phyloP scores from a whole-genome alignment of 2,797 vertebrate genomes.

The Pipistrellus pygmaeus region DNA sequence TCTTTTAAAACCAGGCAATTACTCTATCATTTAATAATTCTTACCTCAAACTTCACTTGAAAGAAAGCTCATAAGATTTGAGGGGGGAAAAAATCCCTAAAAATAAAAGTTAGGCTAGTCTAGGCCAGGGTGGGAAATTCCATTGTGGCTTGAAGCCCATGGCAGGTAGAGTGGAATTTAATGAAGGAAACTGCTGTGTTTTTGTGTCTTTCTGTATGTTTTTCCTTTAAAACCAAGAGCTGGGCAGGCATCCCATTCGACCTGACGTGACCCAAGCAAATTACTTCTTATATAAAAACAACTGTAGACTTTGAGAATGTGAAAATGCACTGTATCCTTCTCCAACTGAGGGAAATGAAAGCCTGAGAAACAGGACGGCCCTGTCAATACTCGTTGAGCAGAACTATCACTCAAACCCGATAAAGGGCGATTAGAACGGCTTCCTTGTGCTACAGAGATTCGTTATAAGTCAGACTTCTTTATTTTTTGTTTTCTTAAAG shows the following conservation, averaged over 20 bases:
- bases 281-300: constrained; percentile 94
- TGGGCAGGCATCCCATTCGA: constrained; percentile 92
- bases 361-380: constrained; percentile 87
- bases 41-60: constrained; percentile 87
- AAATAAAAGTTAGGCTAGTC: constrained; percentile 88
- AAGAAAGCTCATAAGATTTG: constrained; percentile 86
- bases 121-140: constrained; percentile 92
- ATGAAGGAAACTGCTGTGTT: constrained; percentile 93
- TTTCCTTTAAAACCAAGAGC: constrained; percentile 93
- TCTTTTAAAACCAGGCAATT: constrained; percentile 80
- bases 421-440: constrained; percentile 87
- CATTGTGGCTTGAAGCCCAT: constrained; percentile 92
- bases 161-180: constrained; percentile 93
- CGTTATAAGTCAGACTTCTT: constrained; percentile 85
- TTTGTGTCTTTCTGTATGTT: constrained; percentile 93
- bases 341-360: constrained; percentile 87
- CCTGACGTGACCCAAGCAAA: constrained; percentile 92
- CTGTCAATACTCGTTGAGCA: constrained; percentile 86
- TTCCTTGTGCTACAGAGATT: constrained; percentile 85
- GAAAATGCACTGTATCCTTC: constrained; percentile 90
- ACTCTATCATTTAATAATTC: constrained; percentile 84
- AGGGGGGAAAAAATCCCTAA: constrained; percentile 77
- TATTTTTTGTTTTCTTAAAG: constrained; percentile 81
- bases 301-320: constrained; percentile 90
- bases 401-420: constrained; percentile 87